Evolutionary conservation across 2,888 invertebrate species (phyloP), one percentile per base, ranked within the genome.

Genomic region (Apamea anceps): DNA sequence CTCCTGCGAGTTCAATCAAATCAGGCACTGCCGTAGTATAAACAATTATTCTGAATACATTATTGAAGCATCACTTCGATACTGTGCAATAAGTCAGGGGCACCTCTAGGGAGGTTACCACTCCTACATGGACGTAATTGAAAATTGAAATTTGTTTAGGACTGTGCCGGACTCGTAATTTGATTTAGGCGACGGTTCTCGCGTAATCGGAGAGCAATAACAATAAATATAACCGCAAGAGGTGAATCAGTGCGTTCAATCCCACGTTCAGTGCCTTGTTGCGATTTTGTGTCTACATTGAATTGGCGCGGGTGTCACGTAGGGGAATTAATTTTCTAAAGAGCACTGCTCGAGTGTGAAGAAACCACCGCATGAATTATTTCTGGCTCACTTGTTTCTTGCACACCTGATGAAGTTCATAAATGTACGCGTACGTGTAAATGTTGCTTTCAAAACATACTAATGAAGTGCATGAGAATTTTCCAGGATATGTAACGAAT

Each of bases 91-190:
- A 96, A 96, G 95, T 96, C 95, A 96, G 92, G 81, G 91, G 91
- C 88, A 91, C 91, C 96, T 94, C 95, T 85, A 87, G 96, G 95
- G 96, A 95, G 91, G 86, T 89, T 89, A 92, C 93, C 92, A 94
- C 93, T 94, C 93, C 93, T 94, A 92, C 93, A 90, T 92, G 92
- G 87, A 91, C 93, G 95, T 96, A 96, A 96, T 96, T 96, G 96
- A 95, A 96, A 96, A 96, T 96, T 96, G 95, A 96, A 96, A 97
- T 96, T 97, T 96, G 96, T 96, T 96, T 96, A 96, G 96, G 96
- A 95, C 94, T 93, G 93, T 92, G 92, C 91, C 91, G 94, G 94
- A 91, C 92, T 93, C 88, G 93, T 96, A 96, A 96, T 96, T 96
- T 93, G 94, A 96, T 96, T 96, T 94, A 87, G 93, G 93, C 91